Base-by-base conservation (phyloP, 2,113 vertebrate genomes). In the Gila orcuttii region DNA sequence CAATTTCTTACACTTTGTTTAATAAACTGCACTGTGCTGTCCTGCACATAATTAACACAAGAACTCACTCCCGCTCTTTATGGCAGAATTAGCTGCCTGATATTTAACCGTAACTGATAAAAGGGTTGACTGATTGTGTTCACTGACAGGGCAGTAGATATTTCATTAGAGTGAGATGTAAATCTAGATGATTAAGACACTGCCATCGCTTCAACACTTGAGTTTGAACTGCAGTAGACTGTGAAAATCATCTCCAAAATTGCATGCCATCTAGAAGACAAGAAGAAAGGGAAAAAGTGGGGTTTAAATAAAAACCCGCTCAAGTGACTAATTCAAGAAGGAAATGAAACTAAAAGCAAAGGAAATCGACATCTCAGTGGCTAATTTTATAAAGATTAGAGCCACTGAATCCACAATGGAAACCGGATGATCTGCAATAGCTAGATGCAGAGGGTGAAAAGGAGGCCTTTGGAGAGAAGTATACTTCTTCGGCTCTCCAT, bases 151-250 rank as follows among this genome's bases (percentile, higher is more conserved):
- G 69, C 55, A 36, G 42, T 69, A n/a, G 80, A 60, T 59, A 50
- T 81, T 64, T 82, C 73, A 69, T 55, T 33, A 55, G 42, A 85
- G 31, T 62, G 28, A 25, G 69, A 25, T 59, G 25, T 36, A 45
- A 83, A 81, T 86, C 66, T 68, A 78, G 39, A 39, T 13, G 50
- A 86, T 75, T 75, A 84, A 79, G 80, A 84, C 25, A 21, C 47
- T 33, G 19, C 23, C 57, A 59, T 36, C 15, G 50, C n/a, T 79
- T 28, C 75, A 71, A 13, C 68, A 15, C n/a, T n/a, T 28, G 42
- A 75, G n/a, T 77, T 28, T 76, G 25, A 73, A 62, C 25, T 25
- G 59, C 42, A 23, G 28, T 47, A 83, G 85, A 86, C 21, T 68
- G 31, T 28, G 45, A 80, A 74, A 66, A 89, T 57, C 47, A 69